phyloP scores from a whole-genome alignment of 2,888 invertebrate species.

The Argyresthia goedartella region DNA sequence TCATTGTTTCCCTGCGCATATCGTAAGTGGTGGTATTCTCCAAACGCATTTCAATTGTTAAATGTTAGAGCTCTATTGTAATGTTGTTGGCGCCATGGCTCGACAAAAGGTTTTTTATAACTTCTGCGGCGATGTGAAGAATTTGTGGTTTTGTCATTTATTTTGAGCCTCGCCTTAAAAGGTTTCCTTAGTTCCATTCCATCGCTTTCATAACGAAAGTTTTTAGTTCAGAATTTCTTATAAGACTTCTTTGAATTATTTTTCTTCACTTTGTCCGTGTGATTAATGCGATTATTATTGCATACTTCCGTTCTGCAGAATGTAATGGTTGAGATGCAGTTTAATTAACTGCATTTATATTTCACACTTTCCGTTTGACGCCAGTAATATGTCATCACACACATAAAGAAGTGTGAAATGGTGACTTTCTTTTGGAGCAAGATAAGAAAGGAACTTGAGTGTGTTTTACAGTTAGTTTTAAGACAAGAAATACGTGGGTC shows the following conservation, averaged over 20 bases:
- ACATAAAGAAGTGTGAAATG: neutral
- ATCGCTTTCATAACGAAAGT: neutral
- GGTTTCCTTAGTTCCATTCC: neutral
- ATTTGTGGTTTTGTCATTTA: neutral
- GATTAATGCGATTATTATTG: neutral
- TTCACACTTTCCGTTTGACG: slow-evolving; percentile 23
- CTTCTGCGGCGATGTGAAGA: neutral
- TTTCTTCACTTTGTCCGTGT: neutral
- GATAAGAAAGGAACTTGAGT: neutral
- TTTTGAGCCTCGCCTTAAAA: neutral
- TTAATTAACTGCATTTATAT: slow-evolving; percentile 43
- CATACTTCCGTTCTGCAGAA: slow-evolving; percentile 44
- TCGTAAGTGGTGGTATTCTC: slow-evolving; percentile 13
- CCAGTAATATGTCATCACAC: slow-evolving; percentile 17
- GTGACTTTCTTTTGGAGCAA: neutral
- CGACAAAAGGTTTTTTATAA: neutral
- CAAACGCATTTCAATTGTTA: neutral
- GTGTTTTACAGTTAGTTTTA: too few relatives aligned
- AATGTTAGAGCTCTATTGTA: neutral
- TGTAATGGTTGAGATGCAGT: slow-evolving; percentile 45
- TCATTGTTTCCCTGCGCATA: slow-evolving; percentile 9
- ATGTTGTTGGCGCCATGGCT: neutral
- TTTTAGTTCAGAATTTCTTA: neutral
- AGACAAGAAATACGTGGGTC: too few relatives aligned
- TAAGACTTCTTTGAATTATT: neutral